Base-by-base conservation (phyloP, 2,888 invertebrate species). In the Listrodromus nycthemerus region DNA sequence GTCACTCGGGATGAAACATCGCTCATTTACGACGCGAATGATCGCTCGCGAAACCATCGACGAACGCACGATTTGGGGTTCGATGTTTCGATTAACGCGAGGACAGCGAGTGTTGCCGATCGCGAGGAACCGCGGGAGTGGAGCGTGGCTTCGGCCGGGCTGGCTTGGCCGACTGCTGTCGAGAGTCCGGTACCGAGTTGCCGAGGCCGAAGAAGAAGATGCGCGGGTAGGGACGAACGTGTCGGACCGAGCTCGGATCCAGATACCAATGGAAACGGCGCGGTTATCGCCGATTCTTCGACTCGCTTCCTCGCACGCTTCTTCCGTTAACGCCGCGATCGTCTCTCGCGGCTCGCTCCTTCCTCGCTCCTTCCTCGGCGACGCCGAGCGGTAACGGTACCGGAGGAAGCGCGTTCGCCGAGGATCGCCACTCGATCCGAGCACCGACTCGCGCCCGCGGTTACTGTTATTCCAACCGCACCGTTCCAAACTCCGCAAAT, bases 401-500 rank as follows among this genome's bases (percentile, higher is more conserved):
- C 88, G 41, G 16, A 37, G 67, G 78, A 78, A 78, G 82, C 69
- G 83, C 87, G 88, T 87, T 89, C 89, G 87, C 87, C 89, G 86
- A 80, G 79, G 86, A 74, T 71, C 79, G 77, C 77, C 81, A 79
- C 52, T 37, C 30, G 3, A 30, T 48, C 48, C 50, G 52, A 37
- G 66, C 61, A 50, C 61, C 67, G 55, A 50, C 75, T 69, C 52
- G 65, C 85, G 82, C 85, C 82, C 81, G 86, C 87, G 89, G 89
- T 88, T 92, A 91, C 92, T 91, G 92, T 92, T 92, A 92, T 91
- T 88, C 87, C 89, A 89, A 89, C 91, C 88, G 88, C 89, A 86
- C 88, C 88, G 85, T 45, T 67, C 48, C 41, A 69, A 73, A 73
- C 65, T 58, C 19, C 66, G 0, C 21, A 21, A 30, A 55, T 50